Base-by-base conservation (phyloP, 2,797 vertebrate genomes). In the Acipenser ruthenus region DNA sequence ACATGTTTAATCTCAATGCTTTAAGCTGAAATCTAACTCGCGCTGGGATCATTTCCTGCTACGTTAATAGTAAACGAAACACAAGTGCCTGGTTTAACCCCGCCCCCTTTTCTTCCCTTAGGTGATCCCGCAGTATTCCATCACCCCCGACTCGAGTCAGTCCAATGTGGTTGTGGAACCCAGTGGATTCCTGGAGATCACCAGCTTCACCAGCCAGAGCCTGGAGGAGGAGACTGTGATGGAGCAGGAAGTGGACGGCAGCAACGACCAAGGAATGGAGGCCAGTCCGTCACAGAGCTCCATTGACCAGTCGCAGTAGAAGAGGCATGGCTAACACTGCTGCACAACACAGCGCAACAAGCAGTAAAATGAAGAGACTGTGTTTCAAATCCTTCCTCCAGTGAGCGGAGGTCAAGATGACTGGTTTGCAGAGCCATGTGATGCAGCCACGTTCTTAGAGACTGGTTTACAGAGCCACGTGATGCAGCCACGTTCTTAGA, bases 141-240 rank as follows among this genome's bases (percentile, higher is more conserved):
- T 97, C 82, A 88, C 97, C 82, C 96, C 95, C 56, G 96, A 97
- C 86, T 95, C 96, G 78, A 93, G 95, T 81, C 90, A 90, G 72
- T 97, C 97, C 80, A 98, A 96, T 1, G 96, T 99, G 77, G 94
- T 99, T 49, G 96, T 99, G 79, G 97, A 99, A 84, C 96, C 96
- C 82, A 98, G 96, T 0, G 96, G 97, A 69, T 96, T 99, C 68
- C 89, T 99, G 80, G 95, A 99, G 77, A 94, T 99, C 77, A 95
- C 92, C 71, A 94, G 98, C 85, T 99, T 95, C 84, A 99, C 96
- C 82, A 99, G 97, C 82, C 96, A 99, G 80, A 92, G 93, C 69
- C 88, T 98, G 62, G 96, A 98, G 0, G 95, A 98, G 11, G 97
- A 99, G 77, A 91, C 93, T 0, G 87, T 88, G 53, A 89, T 97